These are phyloP conservation scores for Pantala flavescens DNA, from an alignment of 1,140 invertebrate species.

Conservation along the genomic window DNA sequence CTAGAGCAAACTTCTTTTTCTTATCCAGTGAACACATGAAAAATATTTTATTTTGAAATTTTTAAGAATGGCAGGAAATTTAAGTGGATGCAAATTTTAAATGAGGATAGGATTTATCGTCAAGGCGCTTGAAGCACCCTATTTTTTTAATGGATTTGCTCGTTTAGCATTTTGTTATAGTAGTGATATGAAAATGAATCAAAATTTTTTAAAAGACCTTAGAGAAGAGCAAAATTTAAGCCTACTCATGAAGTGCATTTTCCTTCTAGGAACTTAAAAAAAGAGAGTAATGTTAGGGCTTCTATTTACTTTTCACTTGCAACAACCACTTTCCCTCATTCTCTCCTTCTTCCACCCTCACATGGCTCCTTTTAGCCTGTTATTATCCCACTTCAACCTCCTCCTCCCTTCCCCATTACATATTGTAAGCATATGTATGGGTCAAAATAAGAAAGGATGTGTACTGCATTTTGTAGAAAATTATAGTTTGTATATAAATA, in stretches of 20 bases:
- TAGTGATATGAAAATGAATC: background rate
- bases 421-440: slow-evolving; percentile 6
- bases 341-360: background rate
- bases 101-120: background rate
- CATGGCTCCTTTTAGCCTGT: background rate
- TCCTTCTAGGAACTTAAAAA: background rate
- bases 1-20: background rate
- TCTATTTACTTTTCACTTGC: background rate
- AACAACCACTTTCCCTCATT: slow-evolving; percentile 1
- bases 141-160: background rate
- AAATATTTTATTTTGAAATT: background rate
- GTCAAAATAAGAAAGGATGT: slow-evolving; percentile 10
- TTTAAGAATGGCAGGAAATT: background rate
- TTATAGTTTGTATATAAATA: slow-evolving; percentile 11
- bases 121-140: background rate
- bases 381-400: background rate
- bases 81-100: background rate
- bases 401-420: background rate
- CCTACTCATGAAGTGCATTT: background rate
- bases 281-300: background rate
- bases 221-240: background rate
- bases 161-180: background rate
- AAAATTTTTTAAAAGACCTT: background rate
- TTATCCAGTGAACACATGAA: background rate
- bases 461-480: slow-evolving; percentile 10